A percentile compares a stretch with the other conserved stretches of the same genome.
Conservation (phyloP, 35 echinoderm and acorn worm genomes). For the Ptychodera flava region DNA sequence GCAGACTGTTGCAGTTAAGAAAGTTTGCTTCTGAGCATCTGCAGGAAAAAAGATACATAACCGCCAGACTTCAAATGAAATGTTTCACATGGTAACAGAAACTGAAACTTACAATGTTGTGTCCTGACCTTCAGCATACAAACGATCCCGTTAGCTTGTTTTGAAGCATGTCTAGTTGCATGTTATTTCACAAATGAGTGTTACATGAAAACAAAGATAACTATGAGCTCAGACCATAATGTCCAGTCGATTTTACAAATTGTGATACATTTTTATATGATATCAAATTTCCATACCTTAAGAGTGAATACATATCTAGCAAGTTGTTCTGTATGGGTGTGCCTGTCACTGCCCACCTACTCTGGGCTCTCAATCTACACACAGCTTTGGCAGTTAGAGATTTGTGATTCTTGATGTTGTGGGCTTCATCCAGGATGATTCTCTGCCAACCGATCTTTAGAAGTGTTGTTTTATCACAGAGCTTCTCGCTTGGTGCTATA, state of each 20-base stretch:
- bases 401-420: conserved; percentile 97
- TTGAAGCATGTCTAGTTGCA: too few species aligned
- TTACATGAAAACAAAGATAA: too few species aligned
- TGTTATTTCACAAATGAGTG: too few species aligned
- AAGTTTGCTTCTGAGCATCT: too few species aligned
- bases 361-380: conserved; percentile 67
- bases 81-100: too few species aligned
- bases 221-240: too few species aligned
- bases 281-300: too few species aligned
- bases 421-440: conserved; percentile 81
- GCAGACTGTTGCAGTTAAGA: background rate
- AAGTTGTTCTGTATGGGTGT: conserved; percentile 98
- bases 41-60: background rate
- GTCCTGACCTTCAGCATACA: too few species aligned
- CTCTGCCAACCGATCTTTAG: conserved; percentile 79
- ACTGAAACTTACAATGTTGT: too few species aligned
- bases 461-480: conserved; percentile 14
- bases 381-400: conserved; percentile 68
- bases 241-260: too few species aligned
- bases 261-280: too few species aligned
- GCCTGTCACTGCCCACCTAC: conserved; percentile 90
- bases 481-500: background rate
- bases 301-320: conserved; percentile 89
- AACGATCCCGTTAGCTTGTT: too few species aligned
- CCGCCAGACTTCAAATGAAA: background rate